A percentile compares a stretch with the other conserved stretches of the same genome.
These are phyloP conservation scores for Grantiella picta DNA, from an alignment of 2,113 vertebrate species.

Conservation along the genomic window DNA sequence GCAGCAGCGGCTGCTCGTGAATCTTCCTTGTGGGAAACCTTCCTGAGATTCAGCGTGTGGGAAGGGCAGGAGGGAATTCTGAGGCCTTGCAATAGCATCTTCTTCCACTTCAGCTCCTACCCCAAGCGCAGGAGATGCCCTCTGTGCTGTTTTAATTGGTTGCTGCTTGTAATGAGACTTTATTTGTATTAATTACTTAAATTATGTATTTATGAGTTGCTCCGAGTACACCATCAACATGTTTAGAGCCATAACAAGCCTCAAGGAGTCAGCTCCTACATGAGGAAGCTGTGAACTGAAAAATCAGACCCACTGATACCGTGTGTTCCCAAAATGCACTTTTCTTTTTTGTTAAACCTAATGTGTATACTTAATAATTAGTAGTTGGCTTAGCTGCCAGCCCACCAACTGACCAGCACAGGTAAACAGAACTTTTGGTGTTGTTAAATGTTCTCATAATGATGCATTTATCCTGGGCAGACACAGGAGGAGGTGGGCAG, in stretches of 20 bases:
- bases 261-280: background rate
- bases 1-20: background rate
- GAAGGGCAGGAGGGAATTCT: background rate
- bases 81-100: background rate
- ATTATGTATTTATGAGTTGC: background rate
- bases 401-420: background rate
- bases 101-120: background rate
- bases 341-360: background rate
- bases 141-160: background rate
- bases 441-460: too few species aligned
- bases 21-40: background rate
- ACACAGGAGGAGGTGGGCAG: background rate
- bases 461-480: background rate
- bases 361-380: background rate
- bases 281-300: background rate
- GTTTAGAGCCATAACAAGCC: background rate
- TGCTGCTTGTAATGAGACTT: background rate
- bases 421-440: background rate
- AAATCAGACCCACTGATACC: background rate
- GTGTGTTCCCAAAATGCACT: background rate
- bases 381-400: background rate
- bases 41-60: background rate
- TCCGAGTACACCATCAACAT: background rate
- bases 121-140: background rate
- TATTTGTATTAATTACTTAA: conserved; percentile 46